Evolutionary conservation across 2,113 vertebrate genomes (phyloP).

Genomic region (Nyctibius bracteatus): DNA sequence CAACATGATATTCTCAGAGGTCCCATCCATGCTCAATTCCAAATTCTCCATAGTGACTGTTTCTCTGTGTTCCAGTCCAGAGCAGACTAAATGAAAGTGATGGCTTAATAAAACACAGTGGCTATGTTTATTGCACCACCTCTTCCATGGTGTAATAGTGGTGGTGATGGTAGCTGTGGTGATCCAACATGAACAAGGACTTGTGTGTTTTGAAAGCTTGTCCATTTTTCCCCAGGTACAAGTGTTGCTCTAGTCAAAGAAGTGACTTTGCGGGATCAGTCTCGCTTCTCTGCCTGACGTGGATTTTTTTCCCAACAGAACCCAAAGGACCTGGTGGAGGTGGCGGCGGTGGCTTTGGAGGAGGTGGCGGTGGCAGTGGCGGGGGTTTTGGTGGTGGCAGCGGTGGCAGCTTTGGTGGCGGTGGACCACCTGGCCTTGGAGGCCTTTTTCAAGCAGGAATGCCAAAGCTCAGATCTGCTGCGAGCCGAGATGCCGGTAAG

Average conservation of each 20-base stretch:
- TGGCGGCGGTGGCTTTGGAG: slow-evolving; percentile 14
- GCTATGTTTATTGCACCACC: neutral
- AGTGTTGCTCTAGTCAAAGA: neutral
- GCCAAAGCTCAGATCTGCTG: slow-evolving; percentile 89
- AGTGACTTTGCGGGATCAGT: neutral
- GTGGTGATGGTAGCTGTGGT: neutral
- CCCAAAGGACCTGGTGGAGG: slow-evolving; percentile 79
- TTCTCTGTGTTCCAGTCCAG: neutral
- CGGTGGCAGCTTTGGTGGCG: neutral
- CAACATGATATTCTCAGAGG: neutral
- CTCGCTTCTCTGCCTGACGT: neutral
- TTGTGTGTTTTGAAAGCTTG: neutral
- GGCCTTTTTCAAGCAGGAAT: slow-evolving; percentile 93
- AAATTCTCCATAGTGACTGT: neutral
- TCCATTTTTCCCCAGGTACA: neutral
- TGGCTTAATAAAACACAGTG: neutral
- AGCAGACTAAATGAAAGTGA: neutral
- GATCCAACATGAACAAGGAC: neutral
- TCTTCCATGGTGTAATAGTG: neutral
- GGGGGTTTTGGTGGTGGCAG: slow-evolving; percentile 54
- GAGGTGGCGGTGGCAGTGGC: slow-evolving; percentile 48
- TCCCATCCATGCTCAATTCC: neutral
- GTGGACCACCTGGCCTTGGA: slow-evolving; percentile 83
- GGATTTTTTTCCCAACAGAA: slow-evolving; percentile 74
- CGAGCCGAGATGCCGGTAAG: slow-evolving; percentile 80